phyloP scores from a whole-genome alignment of 2,888 invertebrate genomes.

The Parapristionchus giblindavisi region DNA sequence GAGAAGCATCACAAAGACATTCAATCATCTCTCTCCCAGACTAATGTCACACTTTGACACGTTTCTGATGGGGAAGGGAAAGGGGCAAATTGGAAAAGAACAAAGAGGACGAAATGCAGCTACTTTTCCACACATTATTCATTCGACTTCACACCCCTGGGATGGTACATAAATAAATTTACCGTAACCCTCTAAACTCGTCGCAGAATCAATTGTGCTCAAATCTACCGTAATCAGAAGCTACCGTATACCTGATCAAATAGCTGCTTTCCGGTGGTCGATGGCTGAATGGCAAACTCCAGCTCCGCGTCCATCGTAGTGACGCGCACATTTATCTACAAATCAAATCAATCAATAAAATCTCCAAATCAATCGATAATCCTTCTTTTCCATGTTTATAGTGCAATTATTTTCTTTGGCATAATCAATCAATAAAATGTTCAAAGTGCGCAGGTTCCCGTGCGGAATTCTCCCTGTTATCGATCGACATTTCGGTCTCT shows the following conservation, averaged over 20 bases:
- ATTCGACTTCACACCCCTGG: too few relatives aligned
- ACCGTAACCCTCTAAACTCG: too few relatives aligned
- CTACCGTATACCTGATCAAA: slow-evolving; percentile 84
- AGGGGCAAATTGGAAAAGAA: too few relatives aligned
- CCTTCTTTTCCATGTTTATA: not conserved
- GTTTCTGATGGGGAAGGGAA: too few relatives aligned
- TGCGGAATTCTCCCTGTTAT: not conserved
- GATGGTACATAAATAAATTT: too few relatives aligned
- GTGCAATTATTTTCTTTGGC: not conserved
- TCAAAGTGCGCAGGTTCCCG: not conserved
- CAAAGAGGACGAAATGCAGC: too few relatives aligned
- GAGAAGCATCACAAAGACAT: too few relatives aligned
- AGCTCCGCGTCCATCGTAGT: slow-evolving; percentile 99
- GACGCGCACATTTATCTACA: slow-evolving; percentile 94
- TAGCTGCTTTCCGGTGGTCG: slow-evolving; percentile 98
- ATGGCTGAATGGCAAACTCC: slow-evolving; percentile 99
- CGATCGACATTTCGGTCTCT: not conserved
- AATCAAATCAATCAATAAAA: slow-evolving; percentile 3
- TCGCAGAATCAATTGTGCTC: too few relatives aligned
- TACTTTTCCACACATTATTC: too few relatives aligned
- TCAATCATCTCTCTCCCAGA: too few relatives aligned
- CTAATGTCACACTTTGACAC: too few relatives aligned
- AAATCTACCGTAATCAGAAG: not conserved
- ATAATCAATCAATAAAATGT: too few relatives aligned
- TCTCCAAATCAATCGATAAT: slow-evolving; percentile 45